Conservation (phyloP, 1,140 invertebrate species). For the Trichonephila inaurata region DNA sequence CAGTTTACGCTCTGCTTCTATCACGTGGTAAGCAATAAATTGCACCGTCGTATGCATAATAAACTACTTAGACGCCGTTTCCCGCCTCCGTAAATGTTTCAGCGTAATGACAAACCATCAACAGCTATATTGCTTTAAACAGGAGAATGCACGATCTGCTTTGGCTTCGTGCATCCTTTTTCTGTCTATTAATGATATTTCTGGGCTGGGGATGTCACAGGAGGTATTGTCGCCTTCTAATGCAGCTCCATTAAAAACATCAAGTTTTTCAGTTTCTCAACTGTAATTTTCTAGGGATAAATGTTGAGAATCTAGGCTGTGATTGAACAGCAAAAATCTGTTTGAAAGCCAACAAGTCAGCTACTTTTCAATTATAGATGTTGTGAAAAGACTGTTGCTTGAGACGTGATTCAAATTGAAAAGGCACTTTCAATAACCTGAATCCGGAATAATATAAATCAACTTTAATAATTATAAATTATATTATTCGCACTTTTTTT, state of each 20-base stretch:
- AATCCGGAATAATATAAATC: too few species aligned
- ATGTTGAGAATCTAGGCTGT: too few species aligned
- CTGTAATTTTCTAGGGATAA: too few species aligned
- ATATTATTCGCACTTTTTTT: too few species aligned
- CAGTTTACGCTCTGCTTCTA: slow-evolving; percentile 49
- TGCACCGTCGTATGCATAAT: slow-evolving; percentile 72
- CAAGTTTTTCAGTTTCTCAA: neutral
- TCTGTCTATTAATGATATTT: neutral
- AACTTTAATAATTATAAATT: too few species aligned
- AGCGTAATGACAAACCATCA: slow-evolving; percentile 64
- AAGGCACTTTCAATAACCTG: too few species aligned
- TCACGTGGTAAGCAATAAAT: slow-evolving; percentile 66
- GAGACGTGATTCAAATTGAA: too few species aligned
- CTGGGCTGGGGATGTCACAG: neutral
- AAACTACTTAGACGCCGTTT: slow-evolving; percentile 51
- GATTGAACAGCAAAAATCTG: neutral
- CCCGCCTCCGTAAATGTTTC: slow-evolving; percentile 49
- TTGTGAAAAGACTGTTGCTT: too few species aligned
- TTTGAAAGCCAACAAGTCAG: too few species aligned
- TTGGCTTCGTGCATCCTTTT: neutral
- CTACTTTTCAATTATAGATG: too few species aligned
- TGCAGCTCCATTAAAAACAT: neutral
- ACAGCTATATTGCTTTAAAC: slow-evolving; percentile 63
- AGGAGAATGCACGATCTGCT: slow-evolving; percentile 3
- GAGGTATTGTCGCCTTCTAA: neutral